Percentiles rank a stretch among this genome's conserved stretches.
Evolutionary conservation across 2,797 vertebrate species (phyloP).

Genomic region (Hafferia zeledoni): DNA sequence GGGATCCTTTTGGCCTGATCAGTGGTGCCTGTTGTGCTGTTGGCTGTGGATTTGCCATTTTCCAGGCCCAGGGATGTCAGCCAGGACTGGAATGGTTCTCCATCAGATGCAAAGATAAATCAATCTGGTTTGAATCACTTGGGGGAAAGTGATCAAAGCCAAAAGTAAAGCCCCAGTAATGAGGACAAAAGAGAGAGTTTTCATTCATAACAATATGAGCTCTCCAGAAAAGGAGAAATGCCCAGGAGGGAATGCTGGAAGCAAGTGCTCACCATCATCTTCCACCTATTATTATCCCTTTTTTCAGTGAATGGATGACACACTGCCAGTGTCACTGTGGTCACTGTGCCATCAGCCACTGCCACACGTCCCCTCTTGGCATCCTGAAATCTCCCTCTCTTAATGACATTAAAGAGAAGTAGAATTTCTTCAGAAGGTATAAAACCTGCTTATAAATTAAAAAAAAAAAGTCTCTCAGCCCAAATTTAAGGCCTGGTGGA

Average conservation of each 20-base stretch:
- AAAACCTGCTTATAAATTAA: background rate
- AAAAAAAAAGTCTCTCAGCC: background rate
- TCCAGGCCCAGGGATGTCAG: background rate
- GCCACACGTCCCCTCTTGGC: background rate
- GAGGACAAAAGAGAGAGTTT: background rate
- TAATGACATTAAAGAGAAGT: rapidly evolving
- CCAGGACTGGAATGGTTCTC: background rate
- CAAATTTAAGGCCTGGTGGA: rapidly evolving
- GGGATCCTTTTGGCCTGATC: background rate
- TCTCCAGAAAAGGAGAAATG: background rate
- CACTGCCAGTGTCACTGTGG: rapidly evolving
- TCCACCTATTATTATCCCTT: background rate
- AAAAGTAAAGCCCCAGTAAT: background rate
- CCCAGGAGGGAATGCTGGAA: background rate
- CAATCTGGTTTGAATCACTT: background rate
- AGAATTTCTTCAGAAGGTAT: background rate
- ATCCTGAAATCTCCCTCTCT: background rate
- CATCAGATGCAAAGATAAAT: background rate
- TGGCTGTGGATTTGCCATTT: conserved; percentile 56
- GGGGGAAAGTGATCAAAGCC: background rate
- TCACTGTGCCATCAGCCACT: background rate
- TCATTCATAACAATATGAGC: background rate
- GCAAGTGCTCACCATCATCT: background rate
- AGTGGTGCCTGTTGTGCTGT: background rate
- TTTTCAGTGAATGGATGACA: rapidly evolving